Percentiles rank a stretch among this genome's conserved stretches.
phyloP scores from a whole-genome alignment of 2,888 invertebrate species.

The Chirona hameri region DNA sequence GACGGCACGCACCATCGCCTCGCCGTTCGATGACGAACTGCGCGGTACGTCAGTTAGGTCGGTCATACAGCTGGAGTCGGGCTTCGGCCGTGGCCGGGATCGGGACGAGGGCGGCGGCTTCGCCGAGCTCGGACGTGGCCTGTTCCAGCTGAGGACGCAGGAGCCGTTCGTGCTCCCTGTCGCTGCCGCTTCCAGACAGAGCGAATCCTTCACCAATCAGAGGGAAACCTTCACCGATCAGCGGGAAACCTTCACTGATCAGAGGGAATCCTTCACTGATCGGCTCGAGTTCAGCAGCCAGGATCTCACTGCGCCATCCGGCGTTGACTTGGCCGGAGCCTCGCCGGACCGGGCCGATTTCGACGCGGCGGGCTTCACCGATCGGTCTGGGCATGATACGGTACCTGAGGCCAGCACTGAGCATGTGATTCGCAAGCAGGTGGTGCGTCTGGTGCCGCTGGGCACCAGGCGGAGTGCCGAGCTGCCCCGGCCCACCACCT shows the following conservation, averaged over 20 bases:
- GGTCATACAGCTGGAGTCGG: background rate
- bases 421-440: background rate
- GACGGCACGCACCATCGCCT: background rate
- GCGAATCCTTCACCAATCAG: too few species aligned
- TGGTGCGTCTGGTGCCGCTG: background rate
- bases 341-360: background rate
- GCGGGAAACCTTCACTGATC: too few species aligned
- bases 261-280: too few species aligned
- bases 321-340: background rate
- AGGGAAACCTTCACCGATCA: background rate
- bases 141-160: background rate
- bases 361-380: background rate
- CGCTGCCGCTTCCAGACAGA: background rate
- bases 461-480: background rate
- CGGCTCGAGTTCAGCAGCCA: background rate
- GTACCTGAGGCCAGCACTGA: background rate
- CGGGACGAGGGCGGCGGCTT: background rate
- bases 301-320: background rate
- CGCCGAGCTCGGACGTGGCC: background rate
- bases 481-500: background rate
- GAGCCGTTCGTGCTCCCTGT: conserved; percentile 1
- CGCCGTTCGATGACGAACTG: background rate
- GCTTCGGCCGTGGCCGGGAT: background rate
- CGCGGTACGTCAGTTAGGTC: background rate
- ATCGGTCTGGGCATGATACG: background rate